Base-by-base conservation (phyloP, 2,113 vertebrate species). In the Psettodes erumei region DNA sequence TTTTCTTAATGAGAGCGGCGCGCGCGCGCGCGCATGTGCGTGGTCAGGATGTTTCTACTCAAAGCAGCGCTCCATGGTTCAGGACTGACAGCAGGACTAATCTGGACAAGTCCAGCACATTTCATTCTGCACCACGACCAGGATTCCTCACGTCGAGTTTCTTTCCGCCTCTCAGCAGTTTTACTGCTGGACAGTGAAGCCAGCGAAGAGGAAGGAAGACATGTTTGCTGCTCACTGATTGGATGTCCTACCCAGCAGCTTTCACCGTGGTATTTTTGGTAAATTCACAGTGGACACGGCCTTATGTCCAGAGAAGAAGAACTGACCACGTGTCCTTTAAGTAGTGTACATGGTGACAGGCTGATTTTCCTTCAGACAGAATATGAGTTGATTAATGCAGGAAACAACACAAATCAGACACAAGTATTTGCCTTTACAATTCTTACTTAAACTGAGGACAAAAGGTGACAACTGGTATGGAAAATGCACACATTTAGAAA, bases 81-180 rank as follows among this genome's bases (percentile, higher is more conserved):
- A 58, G 25, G 25, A 62, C 27, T n/a, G 23, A 51, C 33, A 50
- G 63, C 69, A 33, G 32, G 30, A 62, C 47, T 66, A 5, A 69
- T 40, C 33, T 19, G 18, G 30, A 63, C 54, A 51, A 53, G 51
- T 54, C 65, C 27, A 51, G 15, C 3, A 2, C 9, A 21, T 51
- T 64, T 58, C 40, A 59, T 64, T 59, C 59, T 70, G 51, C 42
- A 48, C 8, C 63, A 67, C 28, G 58, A 5, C 16, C 43, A 15
- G 0, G 27, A 47, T 21, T 5, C 32, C 3, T 58, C 23, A 48
- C 32, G 38, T n/a, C 1, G 3, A 47, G 6, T 8, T 32, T 21
- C 32, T 9, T 5, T 62, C 5, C 40, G 43, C 25, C 45, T 72
- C 48, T 43, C 13, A 25, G 53, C 42, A 37, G 1, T 8, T 25